A percentile compares a stretch with the other conserved stretches of the same genome.
Evolutionary conservation across 2,888 invertebrate genomes (phyloP).

Genomic region (Epistrophe eligans): DNA sequence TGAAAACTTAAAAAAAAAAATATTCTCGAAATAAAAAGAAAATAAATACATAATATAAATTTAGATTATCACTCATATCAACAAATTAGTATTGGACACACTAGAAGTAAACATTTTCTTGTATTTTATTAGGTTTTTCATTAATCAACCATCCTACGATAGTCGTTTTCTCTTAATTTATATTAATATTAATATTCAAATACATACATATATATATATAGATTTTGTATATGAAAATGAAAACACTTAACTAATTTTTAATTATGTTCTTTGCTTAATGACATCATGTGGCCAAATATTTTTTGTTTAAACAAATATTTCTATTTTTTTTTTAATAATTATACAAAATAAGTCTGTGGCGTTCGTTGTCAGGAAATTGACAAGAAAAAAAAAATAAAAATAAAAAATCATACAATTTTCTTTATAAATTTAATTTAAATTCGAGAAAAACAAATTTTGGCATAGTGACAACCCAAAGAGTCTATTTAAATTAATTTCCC

Average conservation of each 20-base stretch:
- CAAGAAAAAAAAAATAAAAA: not conserved
- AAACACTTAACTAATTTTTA: slow-evolving; percentile 21
- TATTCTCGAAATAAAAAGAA: not conserved
- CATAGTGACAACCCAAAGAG: slow-evolving; percentile 61
- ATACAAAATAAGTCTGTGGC: slow-evolving; percentile 9
- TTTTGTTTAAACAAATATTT: slow-evolving; percentile 50
- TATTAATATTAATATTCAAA: no score
- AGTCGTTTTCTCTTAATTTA: slow-evolving; percentile 1
- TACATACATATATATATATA: no score
- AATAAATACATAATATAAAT: not conserved
- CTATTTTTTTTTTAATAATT: slow-evolving; percentile 36
- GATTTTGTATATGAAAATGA: not conserved
- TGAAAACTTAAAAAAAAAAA: not conserved
- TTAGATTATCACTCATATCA: slow-evolving; percentile 7
- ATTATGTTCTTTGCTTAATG: slow-evolving; percentile 36
- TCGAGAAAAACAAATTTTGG: slow-evolving; percentile 52
- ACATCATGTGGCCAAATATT: slow-evolving; percentile 59
- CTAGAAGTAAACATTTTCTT: slow-evolving; percentile 11
- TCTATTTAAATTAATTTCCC: slow-evolving; percentile 70
- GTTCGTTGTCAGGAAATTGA: slow-evolving; percentile 37
- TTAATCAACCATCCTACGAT: slow-evolving; percentile 18
- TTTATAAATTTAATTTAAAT: slow-evolving; percentile 23
- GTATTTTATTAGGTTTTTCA: not conserved
- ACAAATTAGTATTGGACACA: not conserved
- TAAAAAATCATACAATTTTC: slow-evolving; percentile 15